Base-by-base conservation (phyloP, 2,797 vertebrate species). In the Eospalax fontanierii region DNA sequence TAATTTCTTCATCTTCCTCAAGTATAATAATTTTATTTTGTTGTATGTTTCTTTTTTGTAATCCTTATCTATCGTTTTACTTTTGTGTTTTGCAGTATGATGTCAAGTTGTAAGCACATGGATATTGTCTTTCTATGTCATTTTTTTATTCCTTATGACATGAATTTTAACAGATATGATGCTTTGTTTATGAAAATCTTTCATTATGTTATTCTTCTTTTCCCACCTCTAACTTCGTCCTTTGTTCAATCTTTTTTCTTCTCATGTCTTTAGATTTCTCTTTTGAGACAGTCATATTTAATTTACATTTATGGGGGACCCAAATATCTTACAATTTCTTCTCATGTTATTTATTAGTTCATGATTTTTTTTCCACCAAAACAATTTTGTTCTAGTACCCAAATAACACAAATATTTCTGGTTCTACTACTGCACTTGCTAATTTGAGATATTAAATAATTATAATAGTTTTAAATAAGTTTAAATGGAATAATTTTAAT, bases 401-500 rank as follows among this genome's bases (percentile, higher is more conserved):
- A 54, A 75, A 75, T 70, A 61, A 26, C 6, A 74, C 57, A 71
- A 59, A 87, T 28, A 9, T 50, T 78, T 59, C 30, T 91, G 21
- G 59, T 66, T 73, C 35, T 84, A 21, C 33, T 65, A 8, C n/a
- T 74, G n/a, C 14, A 76, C 43, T 75, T 86, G 21, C 30, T 70
- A 43, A 71, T 54, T 74, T 87, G 10, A 83, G 43, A 61, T 63
- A 81, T 83, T 86, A 91, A 92, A 86, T 74, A 57, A 46, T 61
- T 30, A 74, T 38, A 63, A 40, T 40, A 85, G 22, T 73, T 89
- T 16, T 7, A 35, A 57, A 38, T 26, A 11, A 35, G 4, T 4
- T 59, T 59, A 89, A 93, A 73, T 71, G n/a, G 0, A 93, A 66
- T 19, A 46, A 61, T 61, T 59, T 71, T n/a, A 30, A 54, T 70